Conservation (phyloP, 2,888 invertebrate species). For the Eilema depressum region DNA sequence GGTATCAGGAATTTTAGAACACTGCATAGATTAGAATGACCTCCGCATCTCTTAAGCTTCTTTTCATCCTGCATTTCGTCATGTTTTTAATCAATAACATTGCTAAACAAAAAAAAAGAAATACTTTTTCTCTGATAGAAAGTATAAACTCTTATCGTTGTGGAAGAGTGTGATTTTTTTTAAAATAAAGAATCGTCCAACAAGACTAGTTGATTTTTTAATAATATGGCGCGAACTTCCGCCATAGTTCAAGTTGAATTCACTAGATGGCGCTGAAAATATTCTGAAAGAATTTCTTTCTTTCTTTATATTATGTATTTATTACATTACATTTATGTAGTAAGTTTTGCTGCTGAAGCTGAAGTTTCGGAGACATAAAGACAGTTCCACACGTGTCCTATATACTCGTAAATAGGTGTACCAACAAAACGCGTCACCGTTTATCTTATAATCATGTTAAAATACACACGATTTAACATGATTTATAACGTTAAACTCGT, state of each 20-base stretch:
- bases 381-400: neutral
- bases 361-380: neutral
- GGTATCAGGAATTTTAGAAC: constrained; percentile 21
- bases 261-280: neutral
- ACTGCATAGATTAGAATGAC: constrained; percentile 10
- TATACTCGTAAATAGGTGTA: neutral
- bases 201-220: too few relatives aligned
- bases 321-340: too few relatives aligned
- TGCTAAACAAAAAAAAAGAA: too few relatives aligned
- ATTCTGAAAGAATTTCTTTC: too few relatives aligned
- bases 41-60: constrained; percentile 4
- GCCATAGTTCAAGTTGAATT: neutral
- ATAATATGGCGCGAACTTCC: neutral
- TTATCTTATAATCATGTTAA: constrained; percentile 27
- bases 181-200: neutral
- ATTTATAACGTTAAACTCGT: constrained; percentile 36
- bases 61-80: neutral
- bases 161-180: neutral
- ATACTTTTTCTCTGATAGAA: too few relatives aligned
- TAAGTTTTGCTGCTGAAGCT: too few relatives aligned
- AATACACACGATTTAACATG: constrained; percentile 43
- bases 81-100: neutral
- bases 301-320: too few relatives aligned
- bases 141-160: too few relatives aligned
- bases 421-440: constrained; percentile 5